These are phyloP conservation scores for Nanger granti DNA, from an alignment of 2,113 vertebrate species.

Conservation along the genomic window DNA sequence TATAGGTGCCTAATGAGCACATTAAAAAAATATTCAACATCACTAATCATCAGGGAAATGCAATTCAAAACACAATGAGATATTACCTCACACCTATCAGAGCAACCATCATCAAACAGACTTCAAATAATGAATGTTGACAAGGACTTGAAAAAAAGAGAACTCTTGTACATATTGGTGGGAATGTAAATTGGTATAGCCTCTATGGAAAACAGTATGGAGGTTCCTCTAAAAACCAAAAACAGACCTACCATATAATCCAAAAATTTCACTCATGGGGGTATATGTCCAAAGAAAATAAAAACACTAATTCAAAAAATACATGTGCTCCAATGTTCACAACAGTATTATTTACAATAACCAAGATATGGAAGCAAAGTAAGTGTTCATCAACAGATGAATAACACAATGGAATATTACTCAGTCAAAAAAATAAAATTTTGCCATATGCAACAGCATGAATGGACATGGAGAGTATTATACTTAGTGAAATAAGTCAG, in stretches of 20 bases:
- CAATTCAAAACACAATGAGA: not conserved
- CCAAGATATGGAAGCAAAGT: not conserved
- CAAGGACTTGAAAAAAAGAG: not conserved
- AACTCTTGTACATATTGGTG: not conserved
- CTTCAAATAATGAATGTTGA: not conserved
- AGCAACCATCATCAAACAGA: not conserved
- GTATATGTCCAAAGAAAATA: not conserved
- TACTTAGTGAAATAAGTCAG: not conserved
- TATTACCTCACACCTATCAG: not conserved
- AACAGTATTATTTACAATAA: not conserved
- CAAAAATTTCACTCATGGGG: not conserved
- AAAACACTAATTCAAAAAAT: not conserved
- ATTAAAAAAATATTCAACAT: not conserved
- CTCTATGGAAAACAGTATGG: not conserved
- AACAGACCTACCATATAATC: not conserved
- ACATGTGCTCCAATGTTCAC: not conserved
- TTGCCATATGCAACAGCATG: not conserved
- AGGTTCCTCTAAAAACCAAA: not conserved
- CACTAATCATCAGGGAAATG: not conserved
- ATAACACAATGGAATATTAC: not conserved
- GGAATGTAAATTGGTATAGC: not conserved
- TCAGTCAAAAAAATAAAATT: not conserved
- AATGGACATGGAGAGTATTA: not conserved
- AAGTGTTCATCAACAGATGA: not conserved
- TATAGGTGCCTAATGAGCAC: not conserved